Base-by-base conservation (phyloP, 2,113 vertebrate genomes). In the Chloropsis cyanopogon region DNA sequence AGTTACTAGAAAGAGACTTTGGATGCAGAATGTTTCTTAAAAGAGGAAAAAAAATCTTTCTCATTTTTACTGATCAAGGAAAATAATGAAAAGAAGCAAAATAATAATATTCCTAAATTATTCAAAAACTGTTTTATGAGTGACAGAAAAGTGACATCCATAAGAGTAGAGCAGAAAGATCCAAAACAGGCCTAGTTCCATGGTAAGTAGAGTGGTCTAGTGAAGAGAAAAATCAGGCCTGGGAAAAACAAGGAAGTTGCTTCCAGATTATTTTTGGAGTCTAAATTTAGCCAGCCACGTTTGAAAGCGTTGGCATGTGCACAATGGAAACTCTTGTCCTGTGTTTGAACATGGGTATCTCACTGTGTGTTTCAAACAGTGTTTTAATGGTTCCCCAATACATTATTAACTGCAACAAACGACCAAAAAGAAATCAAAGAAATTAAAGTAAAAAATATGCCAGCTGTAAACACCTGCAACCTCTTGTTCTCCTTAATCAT, bases 401-500 rank as follows among this genome's bases (percentile, higher is more conserved):
- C 12, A 19, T 68, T 71, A 64, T 68, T 92, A 93, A 86, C 85
- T 85, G 17, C 21, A 87, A 49, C 17, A 71, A 76, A 64, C 4
- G 84, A 61, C 22, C 14, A 26, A 6, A 91, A 69, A 81, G 19
- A 90, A 82, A 79, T n/a, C 8, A 82, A 88, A 86, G 23, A 65
- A 86, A 70, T 39, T 2, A 59, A 86, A 75, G 8, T 12, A 39
- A 78, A 87, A 85, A 49, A 82, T 11, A 91, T 53, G 8, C 19
- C 77, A 71, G 35, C 19, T 95, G 49, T 84, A 96, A 96, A 96
- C 69, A 94, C 33, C 82, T 94, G n/a, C 70, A 96, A 78, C 70
- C 59, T 94, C 73, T 95, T 96, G 53, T 88, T 95, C 86, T 86
- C 69, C 89, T 85, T 95, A 94, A 94, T 95, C 53, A 86, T 94